Conservation (phyloP, 2,113 vertebrate species). For the Polypterus bichir region DNA sequence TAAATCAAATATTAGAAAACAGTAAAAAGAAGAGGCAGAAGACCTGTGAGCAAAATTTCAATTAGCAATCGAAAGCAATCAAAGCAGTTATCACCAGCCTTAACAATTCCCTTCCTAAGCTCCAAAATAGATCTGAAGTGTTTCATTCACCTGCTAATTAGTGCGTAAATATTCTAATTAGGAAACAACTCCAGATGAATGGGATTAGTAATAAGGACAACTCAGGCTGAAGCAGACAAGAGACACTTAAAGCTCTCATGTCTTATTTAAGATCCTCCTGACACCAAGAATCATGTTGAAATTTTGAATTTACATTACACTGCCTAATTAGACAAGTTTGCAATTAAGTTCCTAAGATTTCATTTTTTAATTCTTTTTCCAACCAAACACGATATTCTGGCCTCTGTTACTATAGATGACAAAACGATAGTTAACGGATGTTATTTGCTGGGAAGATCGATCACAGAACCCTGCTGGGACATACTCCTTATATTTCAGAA, state of each 20-base stretch:
- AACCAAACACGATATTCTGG: conserved; percentile 20
- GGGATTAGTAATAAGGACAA: conserved; percentile 43
- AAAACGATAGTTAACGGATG: too few relatives aligned
- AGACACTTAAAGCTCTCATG: conserved; percentile 34
- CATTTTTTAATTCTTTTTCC: conserved; percentile 24
- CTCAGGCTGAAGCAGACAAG: conserved; percentile 29
- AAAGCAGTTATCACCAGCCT: conserved; percentile 39
- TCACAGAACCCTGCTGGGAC: too few relatives aligned
- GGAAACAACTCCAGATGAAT: conserved; percentile 47
- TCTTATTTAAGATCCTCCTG: conserved; percentile 41
- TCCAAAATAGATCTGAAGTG: conserved; percentile 43
- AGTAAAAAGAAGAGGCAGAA: neutral
- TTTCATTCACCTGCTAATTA: conserved; percentile 65
- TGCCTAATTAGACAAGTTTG: conserved; percentile 49
- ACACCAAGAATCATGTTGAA: conserved; percentile 47
- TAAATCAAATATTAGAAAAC: too few relatives aligned
- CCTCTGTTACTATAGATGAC: too few relatives aligned
- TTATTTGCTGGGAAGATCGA: too few relatives aligned
- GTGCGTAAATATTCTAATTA: conserved; percentile 76
- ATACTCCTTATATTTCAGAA: too few relatives aligned
- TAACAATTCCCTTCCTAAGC: conserved; percentile 46
- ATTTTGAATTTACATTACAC: conserved; percentile 42
- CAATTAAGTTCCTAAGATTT: conserved; percentile 31
- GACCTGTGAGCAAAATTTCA: conserved; percentile 29
- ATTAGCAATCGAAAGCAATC: conserved; percentile 47